Conservation (phyloP, 2,797 vertebrate species). For the Ataeniobius toweri region DNA sequence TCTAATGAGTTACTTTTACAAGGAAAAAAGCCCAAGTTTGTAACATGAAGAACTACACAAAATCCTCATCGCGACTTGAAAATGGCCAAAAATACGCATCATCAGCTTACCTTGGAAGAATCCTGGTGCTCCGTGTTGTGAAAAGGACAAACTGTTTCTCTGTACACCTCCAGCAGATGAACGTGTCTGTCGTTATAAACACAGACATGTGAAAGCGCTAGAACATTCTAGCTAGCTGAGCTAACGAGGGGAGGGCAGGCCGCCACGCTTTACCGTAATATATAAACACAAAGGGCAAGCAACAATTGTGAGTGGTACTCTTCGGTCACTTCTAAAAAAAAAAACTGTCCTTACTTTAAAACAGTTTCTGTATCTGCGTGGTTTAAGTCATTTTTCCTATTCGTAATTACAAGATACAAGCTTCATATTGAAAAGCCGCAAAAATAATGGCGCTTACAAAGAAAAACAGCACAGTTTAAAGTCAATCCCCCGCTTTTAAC, state of each 20-base stretch:
- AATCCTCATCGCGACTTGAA: background rate
- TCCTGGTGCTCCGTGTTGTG: background rate
- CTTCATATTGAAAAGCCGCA: background rate
- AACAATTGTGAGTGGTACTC: rapidly evolving
- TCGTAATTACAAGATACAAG: background rate
- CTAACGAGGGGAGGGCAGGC: conserved; percentile 45
- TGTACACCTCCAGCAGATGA: background rate
- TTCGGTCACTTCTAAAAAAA: background rate
- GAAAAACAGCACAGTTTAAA: conserved; percentile 20
- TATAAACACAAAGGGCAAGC: rapidly evolving
- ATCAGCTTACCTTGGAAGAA: conserved; percentile 27
- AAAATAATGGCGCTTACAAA: conserved; percentile 10
- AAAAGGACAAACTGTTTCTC: background rate
- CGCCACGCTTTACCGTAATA: conserved; percentile 71
- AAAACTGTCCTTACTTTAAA: background rate
- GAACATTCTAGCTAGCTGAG: conserved; percentile 70
- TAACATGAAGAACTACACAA: background rate
- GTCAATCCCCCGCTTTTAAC: background rate
- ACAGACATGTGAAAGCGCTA: conserved; percentile 38
- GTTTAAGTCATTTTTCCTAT: background rate
- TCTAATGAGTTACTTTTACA: background rate
- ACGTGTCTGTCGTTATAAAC: conserved; percentile 5
- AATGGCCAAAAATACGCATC: background rate
- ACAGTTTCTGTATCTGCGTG: background rate
- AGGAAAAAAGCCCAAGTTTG: background rate